These are phyloP conservation scores for Lithobates sylvaticus DNA, from an alignment of 2,797 vertebrate species.

Conservation along the genomic window DNA sequence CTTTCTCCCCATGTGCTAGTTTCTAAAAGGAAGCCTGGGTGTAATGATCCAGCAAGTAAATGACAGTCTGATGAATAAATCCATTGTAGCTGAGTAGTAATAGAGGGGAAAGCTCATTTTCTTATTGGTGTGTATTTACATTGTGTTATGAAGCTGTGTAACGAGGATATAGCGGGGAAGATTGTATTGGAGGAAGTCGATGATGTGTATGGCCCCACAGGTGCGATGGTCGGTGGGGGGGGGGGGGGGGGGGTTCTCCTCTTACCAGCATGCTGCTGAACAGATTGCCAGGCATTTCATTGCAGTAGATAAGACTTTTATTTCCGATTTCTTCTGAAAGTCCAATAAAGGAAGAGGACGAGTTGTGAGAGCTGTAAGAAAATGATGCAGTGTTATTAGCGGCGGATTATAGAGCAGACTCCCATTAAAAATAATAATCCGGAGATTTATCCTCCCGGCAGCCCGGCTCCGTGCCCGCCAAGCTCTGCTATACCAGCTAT, in stretches of 20 bases:
- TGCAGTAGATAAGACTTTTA: slow-evolving; percentile 70
- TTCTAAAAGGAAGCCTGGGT: background rate
- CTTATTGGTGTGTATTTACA: no score
- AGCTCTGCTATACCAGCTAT: slow-evolving; percentile 69
- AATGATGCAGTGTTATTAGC: slow-evolving; percentile 46
- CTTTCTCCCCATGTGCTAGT: no score
- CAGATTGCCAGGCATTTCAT: slow-evolving; percentile 72
- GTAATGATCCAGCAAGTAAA: background rate
- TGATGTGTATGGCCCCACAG: no score
- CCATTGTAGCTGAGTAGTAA: background rate
- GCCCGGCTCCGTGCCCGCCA: slow-evolving; percentile 71
- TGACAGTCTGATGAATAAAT: background rate
- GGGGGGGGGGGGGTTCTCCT: slow-evolving; percentile 71
- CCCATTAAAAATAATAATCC: slow-evolving; percentile 61
- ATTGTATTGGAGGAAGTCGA: no score
- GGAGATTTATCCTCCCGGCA: slow-evolving; percentile 71
- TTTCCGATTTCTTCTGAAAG: slow-evolving; percentile 66
- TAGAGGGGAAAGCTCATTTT: no score
- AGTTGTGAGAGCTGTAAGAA: slow-evolving; percentile 9
- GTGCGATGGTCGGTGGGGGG: slow-evolving; percentile 71
- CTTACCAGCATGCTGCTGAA: slow-evolving; percentile 72
- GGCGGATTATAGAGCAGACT: slow-evolving; percentile 6
- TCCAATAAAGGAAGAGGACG: slow-evolving; percentile 10
- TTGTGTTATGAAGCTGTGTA: no score
- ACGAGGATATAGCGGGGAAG: no score